Percentiles rank a stretch among this genome's conserved stretches.
These are phyloP conservation scores for Parasteatoda lunata DNA, from an alignment of 2,888 invertebrate genomes.

Conservation along the genomic window DNA sequence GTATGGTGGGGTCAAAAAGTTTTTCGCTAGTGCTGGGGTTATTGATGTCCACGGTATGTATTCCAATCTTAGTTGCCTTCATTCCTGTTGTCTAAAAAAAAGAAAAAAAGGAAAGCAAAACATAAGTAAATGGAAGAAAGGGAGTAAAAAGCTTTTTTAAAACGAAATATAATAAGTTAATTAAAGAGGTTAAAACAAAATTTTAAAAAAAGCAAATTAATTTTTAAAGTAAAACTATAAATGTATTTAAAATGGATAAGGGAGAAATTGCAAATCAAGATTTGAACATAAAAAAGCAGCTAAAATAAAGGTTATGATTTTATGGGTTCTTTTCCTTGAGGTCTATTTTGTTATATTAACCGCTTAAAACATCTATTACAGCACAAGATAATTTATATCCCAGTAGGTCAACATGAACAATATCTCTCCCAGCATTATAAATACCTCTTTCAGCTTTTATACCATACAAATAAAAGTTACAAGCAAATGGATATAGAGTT, in stretches of 20 bases:
- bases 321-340: no score
- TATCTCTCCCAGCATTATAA: no score
- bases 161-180: neutral
- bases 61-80: constrained; percentile 66
- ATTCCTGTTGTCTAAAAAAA: constrained; percentile 57
- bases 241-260: neutral
- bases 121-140: neutral
- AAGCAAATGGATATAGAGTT: no score
- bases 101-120: constrained; percentile 11
- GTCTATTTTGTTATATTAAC: no score
- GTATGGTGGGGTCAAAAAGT: constrained; percentile 49
- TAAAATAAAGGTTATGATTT: no score
- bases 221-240: neutral
- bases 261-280: neutral
- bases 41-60: constrained; percentile 60
- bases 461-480: no score
- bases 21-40: constrained; percentile 65
- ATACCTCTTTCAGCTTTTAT: no score
- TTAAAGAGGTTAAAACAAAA: neutral
- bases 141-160: neutral
- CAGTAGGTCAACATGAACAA: no score
- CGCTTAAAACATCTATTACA: no score
- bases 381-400: no score
- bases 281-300: neutral
- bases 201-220: neutral